Conservation (phyloP, 2,113 vertebrate species). For the Catharus minimus region DNA sequence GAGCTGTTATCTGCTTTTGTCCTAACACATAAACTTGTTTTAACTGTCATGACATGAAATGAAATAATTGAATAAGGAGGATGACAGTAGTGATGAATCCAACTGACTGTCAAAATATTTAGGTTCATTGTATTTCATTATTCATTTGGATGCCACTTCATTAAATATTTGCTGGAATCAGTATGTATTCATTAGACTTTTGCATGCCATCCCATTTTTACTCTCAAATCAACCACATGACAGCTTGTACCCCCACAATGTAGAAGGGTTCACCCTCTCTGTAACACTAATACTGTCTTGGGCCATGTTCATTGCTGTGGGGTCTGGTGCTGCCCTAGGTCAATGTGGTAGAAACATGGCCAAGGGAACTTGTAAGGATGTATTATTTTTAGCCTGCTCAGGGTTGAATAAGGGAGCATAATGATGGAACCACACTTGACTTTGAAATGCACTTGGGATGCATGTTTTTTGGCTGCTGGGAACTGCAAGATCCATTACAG, state of each 20-base stretch:
- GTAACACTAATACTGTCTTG: accelerated
- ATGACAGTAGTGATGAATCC: not conserved
- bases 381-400: accelerated
- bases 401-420: not conserved
- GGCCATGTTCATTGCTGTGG: not conserved
- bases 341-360: accelerated
- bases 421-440: accelerated
- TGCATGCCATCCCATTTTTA: not conserved
- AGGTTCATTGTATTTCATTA: not conserved
- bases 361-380: not conserved
- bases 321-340: not conserved
- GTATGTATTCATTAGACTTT: not conserved
- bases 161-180: not conserved
- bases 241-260: accelerated
- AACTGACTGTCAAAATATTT: slow-evolving; percentile 36
- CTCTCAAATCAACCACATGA: not conserved
- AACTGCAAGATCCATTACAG: not conserved
- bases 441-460: not conserved
- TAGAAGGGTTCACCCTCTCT: accelerated
- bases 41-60: not conserved
- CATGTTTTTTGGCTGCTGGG: not conserved
- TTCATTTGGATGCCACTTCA: not conserved
- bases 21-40: not conserved
- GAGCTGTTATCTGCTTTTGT: not conserved
- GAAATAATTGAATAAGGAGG: not conserved